Base-by-base conservation (phyloP, 2,797 vertebrate genomes). In the Leptoclinus maculatus region DNA sequence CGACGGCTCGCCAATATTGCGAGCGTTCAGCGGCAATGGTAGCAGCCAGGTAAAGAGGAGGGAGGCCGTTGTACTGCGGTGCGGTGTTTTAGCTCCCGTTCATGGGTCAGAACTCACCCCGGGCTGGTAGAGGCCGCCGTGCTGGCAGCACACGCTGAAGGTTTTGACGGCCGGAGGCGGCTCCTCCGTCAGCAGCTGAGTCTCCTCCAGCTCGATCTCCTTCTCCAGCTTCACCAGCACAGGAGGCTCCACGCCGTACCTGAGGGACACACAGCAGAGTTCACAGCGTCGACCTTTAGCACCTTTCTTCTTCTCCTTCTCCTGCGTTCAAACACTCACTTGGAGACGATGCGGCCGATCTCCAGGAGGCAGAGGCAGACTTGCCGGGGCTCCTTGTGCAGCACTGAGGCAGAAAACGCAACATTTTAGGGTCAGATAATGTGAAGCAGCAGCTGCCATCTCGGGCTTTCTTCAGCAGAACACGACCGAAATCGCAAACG, bases 171-270 rank as follows among this genome's bases (percentile, higher is more conserved):
- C 96, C 0, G 95, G 90, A 5, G 95, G 94, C 2, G 94, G 94
- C 74, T 95, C 95, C 76, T 97, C 95, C 0, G 94, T 92, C 94
- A 96, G 92, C 76, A 99, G 92, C 87, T 97, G 88, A 0, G 97
- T 97, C 90, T 99, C 97, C 93, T 99, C 98, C 80, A 99, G 85
- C 77, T 99, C 98, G 29, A 99, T 99, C 95, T 99, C 98, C 82
- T 99, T 97, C 95, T 99, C 98, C 82, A 99, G 94, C 92, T 99
- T 98, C 84, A 99, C 96, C 83, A 99, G 89, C 2, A 97, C 96
- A 1, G 98, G 98, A 79, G 98, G 98, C 81, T 99, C 98, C 87
- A 99, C 96, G 0, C 97, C 98, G 23, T 97, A 99, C 79, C 98
- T 99, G 85, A 66, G n/a, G 19, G 6, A 34, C 68, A 74, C 51